phyloP scores from a whole-genome alignment of 2,888 invertebrate genomes.

The Agrotis ipsilon region DNA sequence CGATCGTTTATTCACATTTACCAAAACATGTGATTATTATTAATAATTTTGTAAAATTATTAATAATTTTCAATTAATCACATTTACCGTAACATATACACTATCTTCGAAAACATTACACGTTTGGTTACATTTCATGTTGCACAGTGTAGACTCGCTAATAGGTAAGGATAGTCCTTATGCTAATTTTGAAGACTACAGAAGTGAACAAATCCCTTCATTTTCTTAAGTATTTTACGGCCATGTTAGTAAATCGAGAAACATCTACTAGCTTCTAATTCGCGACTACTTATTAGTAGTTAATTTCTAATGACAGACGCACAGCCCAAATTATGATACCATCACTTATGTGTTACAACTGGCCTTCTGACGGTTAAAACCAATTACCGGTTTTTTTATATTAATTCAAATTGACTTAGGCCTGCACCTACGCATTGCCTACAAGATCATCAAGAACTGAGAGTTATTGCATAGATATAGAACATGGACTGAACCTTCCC shows the following conservation, averaged over 20 bases:
- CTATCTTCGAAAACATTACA: background rate
- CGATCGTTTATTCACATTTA: too few species aligned
- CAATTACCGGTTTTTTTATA: constrained; percentile 17
- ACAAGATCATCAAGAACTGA: background rate
- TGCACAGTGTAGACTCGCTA: constrained; percentile 24
- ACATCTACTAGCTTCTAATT: constrained; percentile 52
- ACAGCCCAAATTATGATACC: constrained; percentile 78
- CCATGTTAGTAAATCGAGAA: constrained; percentile 50
- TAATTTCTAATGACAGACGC: constrained; percentile 68
- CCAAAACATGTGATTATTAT: too few species aligned
- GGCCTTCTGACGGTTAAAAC: constrained; percentile 38
- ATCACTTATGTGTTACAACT: constrained; percentile 63
- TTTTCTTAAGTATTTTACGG: constrained; percentile 64
- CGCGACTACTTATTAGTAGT: constrained; percentile 59
- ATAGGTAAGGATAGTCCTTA: constrained; percentile 35
- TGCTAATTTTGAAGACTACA: constrained; percentile 29
- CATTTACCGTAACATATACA: too few species aligned
- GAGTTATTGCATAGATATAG: too few species aligned
- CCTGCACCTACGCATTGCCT: constrained; percentile 16
- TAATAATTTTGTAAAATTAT: too few species aligned
- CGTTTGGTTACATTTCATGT: constrained; percentile 27
- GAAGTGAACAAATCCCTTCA: constrained; percentile 32
- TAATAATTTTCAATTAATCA: too few species aligned
- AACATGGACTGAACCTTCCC: too few species aligned
- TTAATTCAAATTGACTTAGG: constrained; percentile 11